phyloP scores from a whole-genome alignment of 53 echinoderm and acorn worm genomes.

The Echinometra lucunter region DNA sequence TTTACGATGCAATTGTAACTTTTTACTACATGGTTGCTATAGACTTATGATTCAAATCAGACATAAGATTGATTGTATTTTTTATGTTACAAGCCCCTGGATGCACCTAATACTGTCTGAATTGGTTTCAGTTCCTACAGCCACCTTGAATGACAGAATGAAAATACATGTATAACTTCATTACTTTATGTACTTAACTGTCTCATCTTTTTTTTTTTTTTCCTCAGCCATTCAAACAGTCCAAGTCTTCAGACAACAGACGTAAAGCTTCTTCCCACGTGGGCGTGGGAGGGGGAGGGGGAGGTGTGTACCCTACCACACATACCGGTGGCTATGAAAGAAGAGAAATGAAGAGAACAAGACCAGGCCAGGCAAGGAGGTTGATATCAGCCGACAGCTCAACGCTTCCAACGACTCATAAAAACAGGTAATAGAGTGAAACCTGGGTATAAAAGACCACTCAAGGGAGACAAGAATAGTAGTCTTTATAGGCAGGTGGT shows the following conservation, averaged over 20 bases:
- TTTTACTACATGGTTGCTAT: too few species aligned
- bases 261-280: slow-evolving; percentile 24
- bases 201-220: neutral
- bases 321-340: neutral
- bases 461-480: too few species aligned
- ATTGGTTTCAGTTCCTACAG: too few species aligned
- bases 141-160: too few species aligned
- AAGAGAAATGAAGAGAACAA: slow-evolving; percentile 29
- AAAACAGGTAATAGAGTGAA: slow-evolving; percentile 58
- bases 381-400: slow-evolving; percentile 59
- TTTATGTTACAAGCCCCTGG: too few species aligned
- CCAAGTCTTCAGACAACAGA: neutral
- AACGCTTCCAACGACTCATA: neutral
- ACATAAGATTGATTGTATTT: too few species aligned
- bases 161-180: too few species aligned
- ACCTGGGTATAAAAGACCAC: too few species aligned
- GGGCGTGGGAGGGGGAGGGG: slow-evolving; percentile 4
- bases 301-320: slow-evolving; percentile 4
- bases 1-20: too few species aligned
- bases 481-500: too few species aligned
- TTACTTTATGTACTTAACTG: neutral
- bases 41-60: too few species aligned
- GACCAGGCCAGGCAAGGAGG: slow-evolving; percentile 40
- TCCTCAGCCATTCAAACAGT: slow-evolving; percentile 10
- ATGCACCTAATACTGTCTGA: too few species aligned